These are phyloP conservation scores for Brachionus rubens DNA, from an alignment of 1,140 invertebrate genomes.

Conservation along the genomic window DNA sequence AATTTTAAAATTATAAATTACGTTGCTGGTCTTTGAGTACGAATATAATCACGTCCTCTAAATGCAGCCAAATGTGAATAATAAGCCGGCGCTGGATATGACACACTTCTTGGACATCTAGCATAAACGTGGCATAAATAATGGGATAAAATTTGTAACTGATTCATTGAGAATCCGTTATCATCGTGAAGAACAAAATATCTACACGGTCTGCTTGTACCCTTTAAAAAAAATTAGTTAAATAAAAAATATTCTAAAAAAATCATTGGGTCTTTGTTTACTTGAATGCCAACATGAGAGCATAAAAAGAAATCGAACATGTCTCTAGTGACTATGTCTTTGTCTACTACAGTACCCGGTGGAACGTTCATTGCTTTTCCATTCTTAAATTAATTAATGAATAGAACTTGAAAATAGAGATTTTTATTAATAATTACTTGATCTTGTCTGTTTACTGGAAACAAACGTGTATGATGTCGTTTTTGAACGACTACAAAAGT, in stretches of 20 bases:
- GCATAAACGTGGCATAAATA: conserved; percentile 83
- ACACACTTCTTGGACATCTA: conserved; percentile 79
- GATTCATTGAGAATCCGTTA: conserved; percentile 32
- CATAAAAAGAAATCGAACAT: conserved; percentile 99
- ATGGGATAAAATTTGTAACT: conserved; percentile 67
- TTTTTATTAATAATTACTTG: conserved; percentile 51
- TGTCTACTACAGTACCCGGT: conserved; percentile 96
- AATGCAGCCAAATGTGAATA: conserved; percentile 87
- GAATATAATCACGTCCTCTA: conserved; percentile 62
- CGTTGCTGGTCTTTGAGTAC: background rate
- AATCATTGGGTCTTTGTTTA: conserved; percentile 54
- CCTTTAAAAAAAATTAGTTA: background rate
- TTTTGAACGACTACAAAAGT: conserved; percentile 99
- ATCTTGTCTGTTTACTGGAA: conserved; percentile 97
- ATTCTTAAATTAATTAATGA: conserved; percentile 66
- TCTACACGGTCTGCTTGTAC: conserved; percentile 43
- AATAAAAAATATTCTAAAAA: background rate
- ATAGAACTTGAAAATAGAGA: background rate
- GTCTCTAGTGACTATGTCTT: conserved; percentile 97
- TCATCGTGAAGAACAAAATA: conserved; percentile 45
- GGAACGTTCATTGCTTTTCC: conserved; percentile 98
- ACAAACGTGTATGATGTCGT: conserved; percentile 89
- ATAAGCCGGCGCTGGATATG: conserved; percentile 87
- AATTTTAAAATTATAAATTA: background rate
- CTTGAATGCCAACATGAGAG: conserved; percentile 98